A percentile compares a stretch with the other conserved stretches of the same genome.
Conservation (phyloP, 2,797 vertebrate genomes). For the Gallirallus australis region DNA sequence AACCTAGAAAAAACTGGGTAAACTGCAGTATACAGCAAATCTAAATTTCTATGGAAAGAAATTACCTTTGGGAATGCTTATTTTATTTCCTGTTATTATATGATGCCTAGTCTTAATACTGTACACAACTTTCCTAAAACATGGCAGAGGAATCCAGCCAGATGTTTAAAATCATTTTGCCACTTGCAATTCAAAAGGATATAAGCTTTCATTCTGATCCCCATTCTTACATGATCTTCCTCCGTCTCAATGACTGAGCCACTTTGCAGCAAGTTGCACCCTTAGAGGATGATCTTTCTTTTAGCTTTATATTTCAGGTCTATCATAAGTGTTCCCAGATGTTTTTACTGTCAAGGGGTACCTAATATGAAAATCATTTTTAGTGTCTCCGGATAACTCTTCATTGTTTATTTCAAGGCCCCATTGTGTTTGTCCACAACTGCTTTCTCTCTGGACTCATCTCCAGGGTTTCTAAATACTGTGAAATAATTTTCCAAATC, state of each 20-base stretch:
- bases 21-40: neutral
- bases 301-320: neutral
- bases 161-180: neutral
- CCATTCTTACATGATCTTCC: neutral
- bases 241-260: neutral
- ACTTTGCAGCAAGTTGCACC: neutral
- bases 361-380: neutral
- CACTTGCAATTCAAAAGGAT: neutral
- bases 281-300: neutral
- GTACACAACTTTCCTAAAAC: neutral
- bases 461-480: neutral
- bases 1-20: neutral
- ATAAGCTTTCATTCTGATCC: neutral
- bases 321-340: neutral
- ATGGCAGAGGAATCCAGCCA: fast-evolving
- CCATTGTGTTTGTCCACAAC: neutral
- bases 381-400: neutral
- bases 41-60: neutral
- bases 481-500: neutral
- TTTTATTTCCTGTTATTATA: neutral
- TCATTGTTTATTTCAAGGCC: neutral
- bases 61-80: neutral
- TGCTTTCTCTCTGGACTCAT: neutral
- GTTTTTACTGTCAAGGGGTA: neutral
- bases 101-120: neutral